phyloP scores from a whole-genome alignment of 2,888 invertebrate genomes.

The Tridacna crocea region DNA sequence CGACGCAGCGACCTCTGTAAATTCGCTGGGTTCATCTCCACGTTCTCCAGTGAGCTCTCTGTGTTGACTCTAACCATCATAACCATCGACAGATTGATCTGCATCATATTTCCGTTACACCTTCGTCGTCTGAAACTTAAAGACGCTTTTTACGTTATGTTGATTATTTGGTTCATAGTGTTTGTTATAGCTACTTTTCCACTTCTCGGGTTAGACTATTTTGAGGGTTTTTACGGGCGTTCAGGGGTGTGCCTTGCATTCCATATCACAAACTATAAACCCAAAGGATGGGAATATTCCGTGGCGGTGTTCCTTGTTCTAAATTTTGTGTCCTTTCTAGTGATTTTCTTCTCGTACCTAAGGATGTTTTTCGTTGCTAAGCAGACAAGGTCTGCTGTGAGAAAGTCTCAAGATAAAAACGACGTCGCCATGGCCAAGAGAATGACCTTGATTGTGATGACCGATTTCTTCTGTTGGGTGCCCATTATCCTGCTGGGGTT shows the following conservation, averaged over 20 bases:
- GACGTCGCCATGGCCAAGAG: conserved; percentile 85
- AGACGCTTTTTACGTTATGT: conserved; percentile 78
- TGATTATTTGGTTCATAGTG: conserved; percentile 77
- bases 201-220: conserved; percentile 82
- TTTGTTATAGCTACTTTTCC: conserved; percentile 76
- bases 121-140: conserved; percentile 76
- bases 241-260: conserved; percentile 86
- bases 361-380: conserved; percentile 86
- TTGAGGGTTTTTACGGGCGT: conserved; percentile 85
- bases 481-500: conserved; percentile 86
- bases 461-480: conserved; percentile 86
- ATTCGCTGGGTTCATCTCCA: conserved; percentile 82
- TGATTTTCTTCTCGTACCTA: conserved; percentile 85
- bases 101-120: conserved; percentile 83
- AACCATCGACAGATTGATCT: conserved; percentile 84
- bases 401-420: conserved; percentile 80
- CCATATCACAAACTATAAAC: conserved; percentile 85
- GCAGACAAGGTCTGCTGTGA: conserved; percentile 84
- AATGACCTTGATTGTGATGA: conserved; percentile 86
- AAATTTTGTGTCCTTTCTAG: conserved; percentile 85
- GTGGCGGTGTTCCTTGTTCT: conserved; percentile 86
- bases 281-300: conserved; percentile 86
- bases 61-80: conserved; percentile 84
- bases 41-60: conserved; percentile 84
- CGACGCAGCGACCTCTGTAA: conserved; percentile 78